A percentile compares a stretch with the other conserved stretches of the same genome.
These are phyloP conservation scores for Phyllostomus discolor DNA, from an alignment of 2,113 vertebrate genomes.

Conservation along the genomic window DNA sequence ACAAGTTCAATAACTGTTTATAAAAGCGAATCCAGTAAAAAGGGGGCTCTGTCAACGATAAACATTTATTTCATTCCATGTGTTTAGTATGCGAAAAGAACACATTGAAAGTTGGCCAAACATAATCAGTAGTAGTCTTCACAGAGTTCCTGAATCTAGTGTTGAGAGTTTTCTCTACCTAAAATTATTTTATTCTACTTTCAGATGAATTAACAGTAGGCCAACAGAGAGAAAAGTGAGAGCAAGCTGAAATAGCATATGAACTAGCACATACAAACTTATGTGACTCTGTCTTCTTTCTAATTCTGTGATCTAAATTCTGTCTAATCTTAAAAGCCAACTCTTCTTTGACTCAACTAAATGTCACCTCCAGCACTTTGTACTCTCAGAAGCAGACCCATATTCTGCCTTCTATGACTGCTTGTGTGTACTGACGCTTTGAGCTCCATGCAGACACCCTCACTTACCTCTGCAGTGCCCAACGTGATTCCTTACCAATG, in stretches of 20 bases:
- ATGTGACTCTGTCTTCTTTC: neutral
- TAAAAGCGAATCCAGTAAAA: constrained; percentile 75
- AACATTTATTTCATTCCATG: constrained; percentile 77
- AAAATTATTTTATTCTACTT: constrained; percentile 25
- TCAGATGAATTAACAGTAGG: neutral
- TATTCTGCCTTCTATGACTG: too few species aligned
- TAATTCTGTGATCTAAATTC: neutral
- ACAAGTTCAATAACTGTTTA: constrained; percentile 76
- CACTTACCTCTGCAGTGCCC: neutral
- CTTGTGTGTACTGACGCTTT: neutral
- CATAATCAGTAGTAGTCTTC: constrained; percentile 24
- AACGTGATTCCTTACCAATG: neutral
- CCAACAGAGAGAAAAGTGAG: neutral
- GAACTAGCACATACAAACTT: neutral
- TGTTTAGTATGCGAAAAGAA: constrained; percentile 41
- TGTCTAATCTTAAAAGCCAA: neutral
- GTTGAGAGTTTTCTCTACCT: neutral
- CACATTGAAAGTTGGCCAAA: constrained; percentile 49
- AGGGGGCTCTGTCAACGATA: constrained; percentile 69
- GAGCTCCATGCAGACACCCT: neutral
- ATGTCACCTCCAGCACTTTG: neutral
- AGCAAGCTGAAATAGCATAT: neutral
- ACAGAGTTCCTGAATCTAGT: neutral
- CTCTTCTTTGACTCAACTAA: neutral
- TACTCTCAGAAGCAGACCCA: neutral